These are phyloP conservation scores for Aleiodes leptofemur DNA, from an alignment of 2,888 invertebrate genomes.

Conservation along the genomic window DNA sequence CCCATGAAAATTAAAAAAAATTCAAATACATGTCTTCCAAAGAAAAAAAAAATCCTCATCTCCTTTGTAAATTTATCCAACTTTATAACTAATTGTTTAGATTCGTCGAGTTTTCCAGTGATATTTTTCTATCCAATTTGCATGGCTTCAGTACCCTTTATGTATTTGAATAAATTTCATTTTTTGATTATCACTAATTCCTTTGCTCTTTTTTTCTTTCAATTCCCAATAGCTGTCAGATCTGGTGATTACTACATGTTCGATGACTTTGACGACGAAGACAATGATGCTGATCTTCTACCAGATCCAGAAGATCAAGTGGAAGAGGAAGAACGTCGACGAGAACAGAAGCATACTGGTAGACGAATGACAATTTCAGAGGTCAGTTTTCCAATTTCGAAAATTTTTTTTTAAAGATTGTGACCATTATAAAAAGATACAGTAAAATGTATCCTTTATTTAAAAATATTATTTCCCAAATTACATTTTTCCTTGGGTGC, in stretches of 20 bases:
- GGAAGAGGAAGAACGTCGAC: slow-evolving; percentile 75
- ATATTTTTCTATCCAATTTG: slow-evolving; percentile 34
- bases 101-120: slow-evolving; percentile 22
- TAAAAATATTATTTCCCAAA: too few relatives aligned
- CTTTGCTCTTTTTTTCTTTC: slow-evolving; percentile 28
- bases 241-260: slow-evolving; percentile 99
- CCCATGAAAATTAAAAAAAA: neutral
- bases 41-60: neutral
- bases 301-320: slow-evolving; percentile 80
- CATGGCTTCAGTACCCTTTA: slow-evolving; percentile 50
- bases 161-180: slow-evolving; percentile 9
- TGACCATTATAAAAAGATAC: neutral
- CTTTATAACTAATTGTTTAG: slow-evolving; percentile 26
- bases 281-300: slow-evolving; percentile 80
- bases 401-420: neutral
- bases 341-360: slow-evolving; percentile 67
- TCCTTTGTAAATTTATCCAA: slow-evolving; percentile 48
- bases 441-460: neutral
- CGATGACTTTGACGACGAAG: slow-evolving; percentile 89
- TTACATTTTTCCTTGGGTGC: too few relatives aligned
- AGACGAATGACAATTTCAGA: slow-evolving; percentile 76
- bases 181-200: neutral
- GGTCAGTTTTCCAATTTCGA: slow-evolving; percentile 53
- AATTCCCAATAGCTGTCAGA: slow-evolving; percentile 86
- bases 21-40: too few relatives aligned